phyloP scores from a whole-genome alignment of 2,888 invertebrate genomes.

The Cataglyphis altisquamis region DNA sequence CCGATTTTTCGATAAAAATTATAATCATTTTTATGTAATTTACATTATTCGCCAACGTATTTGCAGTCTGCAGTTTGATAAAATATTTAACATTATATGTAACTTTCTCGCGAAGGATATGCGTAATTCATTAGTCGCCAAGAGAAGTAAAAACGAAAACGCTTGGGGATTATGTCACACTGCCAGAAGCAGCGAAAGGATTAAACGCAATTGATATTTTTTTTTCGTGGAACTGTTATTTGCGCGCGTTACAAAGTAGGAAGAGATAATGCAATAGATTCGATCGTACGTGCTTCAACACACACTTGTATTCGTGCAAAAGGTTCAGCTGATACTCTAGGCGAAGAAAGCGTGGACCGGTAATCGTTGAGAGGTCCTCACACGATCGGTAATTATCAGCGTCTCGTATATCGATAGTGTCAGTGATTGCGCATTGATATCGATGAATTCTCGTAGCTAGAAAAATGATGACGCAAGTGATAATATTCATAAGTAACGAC shows the following conservation, averaged over 20 bases:
- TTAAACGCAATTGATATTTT: constrained; percentile 8
- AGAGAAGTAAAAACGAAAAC: constrained; percentile 1
- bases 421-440: neutral
- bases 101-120: constrained; percentile 24
- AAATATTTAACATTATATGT: neutral
- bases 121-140: constrained; percentile 4
- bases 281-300: constrained; percentile 34
- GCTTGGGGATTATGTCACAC: constrained; percentile 15
- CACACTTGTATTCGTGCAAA: constrained; percentile 42
- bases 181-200: constrained; percentile 49
- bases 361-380: constrained; percentile 51
- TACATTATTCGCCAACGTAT: neutral
- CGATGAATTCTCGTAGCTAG: neutral
- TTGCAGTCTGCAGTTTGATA: constrained; percentile 7
- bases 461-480: neutral
- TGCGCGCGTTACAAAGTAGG: constrained; percentile 19
- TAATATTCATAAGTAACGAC: neutral
- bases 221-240: constrained; percentile 5
- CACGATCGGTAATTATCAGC: constrained; percentile 16
- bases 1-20: neutral
- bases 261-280: constrained; percentile 53
- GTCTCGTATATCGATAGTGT: neutral
- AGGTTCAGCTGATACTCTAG: constrained; percentile 67
- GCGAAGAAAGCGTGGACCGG: constrained; percentile 72
- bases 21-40: neutral